A percentile compares a stretch with the other conserved stretches of the same genome.
Evolutionary conservation across 1,140 invertebrate genomes (phyloP).

Genomic region (Diachasma alloeum): DNA sequence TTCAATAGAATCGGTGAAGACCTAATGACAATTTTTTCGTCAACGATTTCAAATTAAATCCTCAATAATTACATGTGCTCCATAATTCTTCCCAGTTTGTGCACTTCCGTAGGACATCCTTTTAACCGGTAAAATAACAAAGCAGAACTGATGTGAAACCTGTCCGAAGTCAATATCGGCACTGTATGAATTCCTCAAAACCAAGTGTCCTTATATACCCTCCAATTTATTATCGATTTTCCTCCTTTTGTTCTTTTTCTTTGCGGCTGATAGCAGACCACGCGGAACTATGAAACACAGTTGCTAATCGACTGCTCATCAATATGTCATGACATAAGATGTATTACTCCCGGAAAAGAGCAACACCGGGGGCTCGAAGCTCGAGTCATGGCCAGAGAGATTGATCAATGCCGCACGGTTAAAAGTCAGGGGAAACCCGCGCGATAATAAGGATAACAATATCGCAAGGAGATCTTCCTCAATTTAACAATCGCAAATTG

Average conservation of each 20-base stretch:
- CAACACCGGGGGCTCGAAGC: too few species aligned
- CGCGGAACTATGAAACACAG: not conserved
- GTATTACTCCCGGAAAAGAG: too few species aligned
- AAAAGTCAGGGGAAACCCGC: too few species aligned
- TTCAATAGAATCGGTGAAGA: too few species aligned
- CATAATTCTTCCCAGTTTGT: not conserved
- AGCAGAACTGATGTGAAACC: too few species aligned
- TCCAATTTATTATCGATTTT: not conserved
- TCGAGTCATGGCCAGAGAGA: too few species aligned
- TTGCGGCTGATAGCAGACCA: not conserved
- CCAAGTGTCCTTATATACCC: not conserved
- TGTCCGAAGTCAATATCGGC: not conserved
- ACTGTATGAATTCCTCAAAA: not conserved
- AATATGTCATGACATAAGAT: not conserved
- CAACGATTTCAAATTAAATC: not conserved
- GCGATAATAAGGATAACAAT: too few species aligned
- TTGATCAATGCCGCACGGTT: too few species aligned
- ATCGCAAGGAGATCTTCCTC: too few species aligned
- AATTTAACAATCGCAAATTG: too few species aligned
- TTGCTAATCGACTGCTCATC: not conserved
- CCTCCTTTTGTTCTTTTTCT: not conserved
- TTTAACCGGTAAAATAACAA: too few species aligned
- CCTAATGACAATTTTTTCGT: not conserved
- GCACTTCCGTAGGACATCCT: not conserved
- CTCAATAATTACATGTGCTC: not conserved